A percentile compares a stretch with the other conserved stretches of the same genome.
These are phyloP conservation scores for Leptatherina wallacei DNA, from an alignment of 2,797 vertebrate genomes.

Conservation along the genomic window DNA sequence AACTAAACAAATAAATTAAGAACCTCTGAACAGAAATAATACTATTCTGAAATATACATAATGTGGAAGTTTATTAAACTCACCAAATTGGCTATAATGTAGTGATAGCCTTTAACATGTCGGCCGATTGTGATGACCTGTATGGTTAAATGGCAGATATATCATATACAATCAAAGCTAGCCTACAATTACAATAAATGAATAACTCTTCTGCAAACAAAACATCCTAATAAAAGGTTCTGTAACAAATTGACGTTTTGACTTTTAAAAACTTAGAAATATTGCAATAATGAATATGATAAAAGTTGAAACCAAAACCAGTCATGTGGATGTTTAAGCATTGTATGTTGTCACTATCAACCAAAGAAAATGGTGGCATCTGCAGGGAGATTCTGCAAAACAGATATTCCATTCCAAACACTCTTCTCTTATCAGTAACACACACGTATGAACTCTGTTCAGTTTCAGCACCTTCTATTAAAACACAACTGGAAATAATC, in stretches of 20 bases:
- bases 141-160: conserved; percentile 12
- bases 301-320: background rate
- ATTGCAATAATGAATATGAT: conserved; percentile 1
- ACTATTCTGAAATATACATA: background rate
- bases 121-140: conserved; percentile 98
- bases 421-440: conserved; percentile 43
- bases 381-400: conserved; percentile 18
- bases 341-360: conserved; percentile 20
- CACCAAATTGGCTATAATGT: conserved; percentile 99
- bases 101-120: conserved; percentile 98
- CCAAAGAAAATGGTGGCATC: background rate
- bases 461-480: conserved; percentile 39
- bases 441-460: conserved; percentile 21
- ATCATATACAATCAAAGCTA: background rate
- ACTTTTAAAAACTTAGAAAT: too few species aligned
- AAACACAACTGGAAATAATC: conserved; percentile 14
- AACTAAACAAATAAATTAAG: background rate
- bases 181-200: background rate
- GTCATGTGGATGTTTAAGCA: conserved; percentile 5
- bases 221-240: background rate
- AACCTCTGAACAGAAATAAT: background rate
- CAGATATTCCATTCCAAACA: conserved; percentile 39
- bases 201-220: background rate
- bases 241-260: background rate
- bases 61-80: conserved; percentile 56